A percentile compares a stretch with the other conserved stretches of the same genome.
Conservation (phyloP, 2,797 vertebrate species). For the Phylloscopus collybita region DNA sequence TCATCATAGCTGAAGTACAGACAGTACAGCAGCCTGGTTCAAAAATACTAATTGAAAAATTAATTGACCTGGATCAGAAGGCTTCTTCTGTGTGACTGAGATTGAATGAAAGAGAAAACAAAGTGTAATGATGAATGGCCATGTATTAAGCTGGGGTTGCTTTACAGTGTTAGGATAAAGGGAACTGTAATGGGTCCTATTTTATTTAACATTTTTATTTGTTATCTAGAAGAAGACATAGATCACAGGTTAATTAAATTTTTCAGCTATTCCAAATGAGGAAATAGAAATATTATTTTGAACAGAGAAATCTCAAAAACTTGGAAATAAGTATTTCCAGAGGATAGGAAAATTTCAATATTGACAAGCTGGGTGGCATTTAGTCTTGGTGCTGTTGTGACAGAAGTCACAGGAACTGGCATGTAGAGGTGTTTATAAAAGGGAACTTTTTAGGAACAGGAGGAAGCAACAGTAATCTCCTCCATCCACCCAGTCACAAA, state of each 20-base stretch:
- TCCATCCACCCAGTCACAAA: not conserved
- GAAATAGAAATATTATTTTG: not conserved
- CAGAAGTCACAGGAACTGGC: not conserved
- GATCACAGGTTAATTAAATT: not conserved
- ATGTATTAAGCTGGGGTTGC: not conserved
- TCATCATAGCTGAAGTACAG: not conserved
- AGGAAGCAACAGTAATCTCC: not conserved
- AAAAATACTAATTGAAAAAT: constrained; percentile 46
- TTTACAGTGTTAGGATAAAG: not conserved
- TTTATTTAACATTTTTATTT: constrained; percentile 2
- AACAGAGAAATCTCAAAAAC: not conserved
- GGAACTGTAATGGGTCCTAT: not conserved
- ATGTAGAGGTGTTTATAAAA: not conserved
- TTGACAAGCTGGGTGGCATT: not conserved
- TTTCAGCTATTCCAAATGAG: not conserved
- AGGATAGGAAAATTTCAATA: not conserved
- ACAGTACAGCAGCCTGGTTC: not conserved
- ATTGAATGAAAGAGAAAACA: not conserved
- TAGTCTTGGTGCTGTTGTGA: not conserved
- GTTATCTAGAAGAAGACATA: not conserved
- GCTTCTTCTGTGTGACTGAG: not conserved
- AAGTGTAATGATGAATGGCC: not conserved
- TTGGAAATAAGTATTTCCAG: not conserved
- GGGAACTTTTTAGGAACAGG: not conserved
- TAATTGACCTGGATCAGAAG: constrained; percentile 28